A percentile compares a stretch with the other conserved stretches of the same genome.
Conservation (phyloP, 2,797 vertebrate species). For the Esox lucius region DNA sequence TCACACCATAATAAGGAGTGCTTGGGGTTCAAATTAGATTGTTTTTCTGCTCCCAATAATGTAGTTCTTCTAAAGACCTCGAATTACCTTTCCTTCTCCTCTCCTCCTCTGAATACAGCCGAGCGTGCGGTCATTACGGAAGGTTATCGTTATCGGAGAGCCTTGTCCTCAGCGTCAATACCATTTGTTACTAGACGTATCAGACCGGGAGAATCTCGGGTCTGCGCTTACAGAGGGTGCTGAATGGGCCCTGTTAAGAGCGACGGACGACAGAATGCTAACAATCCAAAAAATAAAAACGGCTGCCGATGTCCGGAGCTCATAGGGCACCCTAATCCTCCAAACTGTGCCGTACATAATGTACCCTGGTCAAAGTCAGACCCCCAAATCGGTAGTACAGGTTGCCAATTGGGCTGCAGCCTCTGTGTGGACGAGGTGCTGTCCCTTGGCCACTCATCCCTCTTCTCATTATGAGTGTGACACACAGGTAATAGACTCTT, state of each 20-base stretch:
- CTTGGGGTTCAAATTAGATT: constrained; percentile 62
- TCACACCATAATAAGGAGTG: constrained; percentile 58
- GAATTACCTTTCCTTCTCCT: constrained; percentile 35
- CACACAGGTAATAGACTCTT: constrained; percentile 65
- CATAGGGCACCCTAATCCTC: too few relatives aligned
- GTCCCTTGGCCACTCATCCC: constrained; percentile 49
- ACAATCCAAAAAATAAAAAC: too few relatives aligned
- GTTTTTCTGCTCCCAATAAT: constrained; percentile 61
- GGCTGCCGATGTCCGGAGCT: too few relatives aligned
- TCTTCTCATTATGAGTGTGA: constrained; percentile 56
- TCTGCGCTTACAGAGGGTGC: constrained; percentile 30
- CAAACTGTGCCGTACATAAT: too few relatives aligned
- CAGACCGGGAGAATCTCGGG: constrained; percentile 48
- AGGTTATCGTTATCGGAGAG: constrained; percentile 43
- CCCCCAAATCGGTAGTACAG: too few relatives aligned
- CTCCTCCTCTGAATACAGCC: constrained; percentile 36
- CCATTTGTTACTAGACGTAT: constrained; percentile 65
- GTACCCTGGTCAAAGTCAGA: too few relatives aligned
- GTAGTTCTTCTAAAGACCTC: constrained; percentile 42
- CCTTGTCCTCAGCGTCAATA: constrained; percentile 50
- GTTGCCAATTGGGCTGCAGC: background rate
- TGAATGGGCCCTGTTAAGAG: constrained; percentile 30
- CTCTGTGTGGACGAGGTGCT: constrained; percentile 33
- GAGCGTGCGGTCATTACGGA: constrained; percentile 41
- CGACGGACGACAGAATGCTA: constrained; percentile 50